Conservation (phyloP, 2,113 vertebrate species). For the Albula glossodonta region DNA sequence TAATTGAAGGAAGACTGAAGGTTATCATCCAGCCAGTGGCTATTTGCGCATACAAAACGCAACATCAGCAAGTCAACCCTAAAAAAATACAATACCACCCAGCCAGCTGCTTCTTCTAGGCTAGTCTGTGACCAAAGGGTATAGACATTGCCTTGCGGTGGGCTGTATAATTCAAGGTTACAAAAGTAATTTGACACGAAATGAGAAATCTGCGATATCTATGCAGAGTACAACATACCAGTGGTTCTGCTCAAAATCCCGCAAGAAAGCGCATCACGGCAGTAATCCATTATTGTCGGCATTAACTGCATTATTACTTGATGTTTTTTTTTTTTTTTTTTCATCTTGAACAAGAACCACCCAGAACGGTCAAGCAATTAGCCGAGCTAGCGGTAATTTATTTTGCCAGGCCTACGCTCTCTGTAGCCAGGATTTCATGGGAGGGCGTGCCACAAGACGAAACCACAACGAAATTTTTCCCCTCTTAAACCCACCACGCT, state of each 20-base stretch:
- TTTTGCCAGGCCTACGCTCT: background rate
- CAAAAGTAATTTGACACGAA: background rate
- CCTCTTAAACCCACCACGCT: background rate
- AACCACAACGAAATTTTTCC: background rate
- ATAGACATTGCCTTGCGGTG: background rate
- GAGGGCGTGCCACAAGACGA: constrained; percentile 1
- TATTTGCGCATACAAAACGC: constrained; percentile 7
- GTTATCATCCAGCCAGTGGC: background rate
- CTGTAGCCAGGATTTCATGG: constrained; percentile 1
- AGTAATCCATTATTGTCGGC: background rate
- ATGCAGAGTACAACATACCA: background rate
- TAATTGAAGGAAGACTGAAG: background rate
- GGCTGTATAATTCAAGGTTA: background rate
- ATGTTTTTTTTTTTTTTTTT: background rate
- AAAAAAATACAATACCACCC: background rate
- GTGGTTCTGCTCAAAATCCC: background rate
- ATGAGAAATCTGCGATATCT: background rate
- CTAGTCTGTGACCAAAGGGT: background rate
- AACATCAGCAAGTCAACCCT: background rate
- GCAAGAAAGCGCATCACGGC: background rate
- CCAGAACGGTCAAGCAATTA: background rate
- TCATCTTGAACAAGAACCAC: background rate
- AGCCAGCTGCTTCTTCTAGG: background rate
- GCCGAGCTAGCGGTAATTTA: background rate
- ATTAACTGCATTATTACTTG: background rate